Conservation (phyloP, 2,113 vertebrate species). For the Oenanthe melanoleuca region DNA sequence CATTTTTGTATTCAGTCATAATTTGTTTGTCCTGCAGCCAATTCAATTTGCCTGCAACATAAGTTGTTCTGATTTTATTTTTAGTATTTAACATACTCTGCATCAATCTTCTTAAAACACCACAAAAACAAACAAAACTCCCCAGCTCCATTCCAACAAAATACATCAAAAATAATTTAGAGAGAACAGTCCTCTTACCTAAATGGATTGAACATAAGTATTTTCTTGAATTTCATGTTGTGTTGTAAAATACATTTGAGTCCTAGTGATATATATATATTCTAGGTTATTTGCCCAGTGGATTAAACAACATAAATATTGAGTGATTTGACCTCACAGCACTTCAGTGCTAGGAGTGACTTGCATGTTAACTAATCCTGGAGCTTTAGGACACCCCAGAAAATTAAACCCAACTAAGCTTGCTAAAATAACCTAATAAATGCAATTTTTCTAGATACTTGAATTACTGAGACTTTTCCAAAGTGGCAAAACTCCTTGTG, state of each 20-base stretch:
- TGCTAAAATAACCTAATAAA: background rate
- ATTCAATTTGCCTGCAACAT: background rate
- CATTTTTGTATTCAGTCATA: background rate
- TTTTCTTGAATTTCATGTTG: slow-evolving; percentile 7
- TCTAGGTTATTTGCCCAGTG: background rate
- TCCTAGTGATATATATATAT: background rate
- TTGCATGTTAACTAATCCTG: background rate
- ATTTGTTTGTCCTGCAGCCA: background rate
- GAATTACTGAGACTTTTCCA: background rate
- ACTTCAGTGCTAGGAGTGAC: background rate
- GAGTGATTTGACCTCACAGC: background rate
- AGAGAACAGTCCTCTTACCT: background rate
- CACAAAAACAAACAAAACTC: background rate
- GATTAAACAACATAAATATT: background rate
- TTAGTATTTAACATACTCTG: background rate
- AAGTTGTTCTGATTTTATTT: background rate
- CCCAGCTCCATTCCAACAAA: background rate
- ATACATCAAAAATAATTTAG: background rate
- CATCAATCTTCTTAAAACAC: background rate
- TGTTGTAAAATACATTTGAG: background rate
- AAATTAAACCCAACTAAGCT: background rate
- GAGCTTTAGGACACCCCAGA: background rate
- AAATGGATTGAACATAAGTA: background rate
- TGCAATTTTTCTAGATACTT: background rate
- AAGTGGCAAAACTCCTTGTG: background rate